Evolutionary conservation across 2,888 invertebrate genomes (phyloP).

Genomic region (Drosophila paramelanica): DNA sequence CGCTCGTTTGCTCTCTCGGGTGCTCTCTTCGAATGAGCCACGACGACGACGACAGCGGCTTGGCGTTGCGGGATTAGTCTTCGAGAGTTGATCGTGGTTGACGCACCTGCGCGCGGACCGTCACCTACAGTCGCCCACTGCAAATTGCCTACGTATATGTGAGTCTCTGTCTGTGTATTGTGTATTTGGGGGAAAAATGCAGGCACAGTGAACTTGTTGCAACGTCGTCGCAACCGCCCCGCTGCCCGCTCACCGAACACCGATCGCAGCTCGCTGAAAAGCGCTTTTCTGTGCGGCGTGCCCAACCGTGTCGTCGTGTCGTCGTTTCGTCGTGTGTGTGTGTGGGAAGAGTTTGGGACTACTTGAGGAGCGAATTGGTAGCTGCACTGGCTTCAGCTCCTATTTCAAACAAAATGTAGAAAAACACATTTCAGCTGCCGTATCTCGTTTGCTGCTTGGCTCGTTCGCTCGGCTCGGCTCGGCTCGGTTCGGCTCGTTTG

Average conservation of each 20-base stretch:
- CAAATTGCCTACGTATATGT: conserved; percentile 58
- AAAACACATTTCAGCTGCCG: conserved; percentile 84
- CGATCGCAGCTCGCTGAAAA: conserved; percentile 51
- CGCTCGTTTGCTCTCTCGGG: not conserved
- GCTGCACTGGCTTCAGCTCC: conserved; percentile 86
- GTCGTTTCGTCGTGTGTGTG: conserved; percentile 57
- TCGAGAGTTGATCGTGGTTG: conserved; percentile 84
- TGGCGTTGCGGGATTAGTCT: conserved; percentile 81
- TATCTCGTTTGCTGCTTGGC: conserved; percentile 60
- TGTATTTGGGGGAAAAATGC: conserved; percentile 47
- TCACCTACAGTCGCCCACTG: conserved; percentile 47
- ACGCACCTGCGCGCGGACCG: conserved; percentile 83
- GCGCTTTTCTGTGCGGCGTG: conserved; percentile 70
- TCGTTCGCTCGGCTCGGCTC: conserved; percentile 41
- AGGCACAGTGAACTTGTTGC: conserved; percentile 79
- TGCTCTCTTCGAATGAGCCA: conserved; percentile 58
- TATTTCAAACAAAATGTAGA: conserved; percentile 85
- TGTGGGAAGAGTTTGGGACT: conserved; percentile 85
- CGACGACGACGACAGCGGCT: conserved; percentile 64
- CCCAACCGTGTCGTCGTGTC: conserved; percentile 42
- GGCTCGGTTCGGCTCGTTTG: conserved; percentile 13
- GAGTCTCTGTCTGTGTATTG: conserved; percentile 34
- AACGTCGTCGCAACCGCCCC: conserved; percentile 48
- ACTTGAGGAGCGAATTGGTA: conserved; percentile 85
- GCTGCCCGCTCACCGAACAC: conserved; percentile 1